A percentile compares a stretch with the other conserved stretches of the same genome.
These are phyloP conservation scores for Tetrapedia diversipes DNA, from an alignment of 2,888 invertebrate genomes.

Conservation along the genomic window DNA sequence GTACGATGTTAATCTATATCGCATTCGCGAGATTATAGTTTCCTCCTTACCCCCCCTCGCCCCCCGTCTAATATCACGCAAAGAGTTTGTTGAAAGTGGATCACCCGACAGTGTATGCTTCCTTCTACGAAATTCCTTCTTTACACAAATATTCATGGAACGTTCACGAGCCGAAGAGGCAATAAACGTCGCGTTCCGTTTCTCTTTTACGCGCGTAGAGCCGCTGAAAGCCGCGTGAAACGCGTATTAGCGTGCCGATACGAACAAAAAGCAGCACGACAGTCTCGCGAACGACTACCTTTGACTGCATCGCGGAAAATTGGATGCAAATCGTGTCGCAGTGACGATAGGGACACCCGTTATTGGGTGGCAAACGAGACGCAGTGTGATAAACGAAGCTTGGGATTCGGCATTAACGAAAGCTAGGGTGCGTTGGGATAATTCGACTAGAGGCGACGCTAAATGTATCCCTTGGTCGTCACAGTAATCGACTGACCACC, in stretches of 20 bases:
- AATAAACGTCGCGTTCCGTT: conserved; percentile 46
- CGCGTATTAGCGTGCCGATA: conserved; percentile 37
- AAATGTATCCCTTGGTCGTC: no score
- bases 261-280: conserved; percentile 30
- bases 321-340: conserved; percentile 26
- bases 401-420: no score
- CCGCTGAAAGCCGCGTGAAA: conserved; percentile 22
- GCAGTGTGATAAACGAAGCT: no score
- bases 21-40: background rate
- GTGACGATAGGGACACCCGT: conserved; percentile 34
- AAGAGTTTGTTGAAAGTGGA: conserved; percentile 38
- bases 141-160: conserved; percentile 41
- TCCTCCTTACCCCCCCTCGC: no score
- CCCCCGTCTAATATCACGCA: background rate
- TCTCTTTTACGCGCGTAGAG: background rate
- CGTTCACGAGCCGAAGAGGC: conserved; percentile 27
- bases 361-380: conserved; percentile 2
- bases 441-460: no score
- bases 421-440: no score
- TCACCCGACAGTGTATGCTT: conserved; percentile 5
- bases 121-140: conserved; percentile 18
- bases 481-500: no score
- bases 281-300: background rate
- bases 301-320: conserved; percentile 40
- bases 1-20: background rate